These are phyloP conservation scores for Subanguina moxae DNA, from an alignment of 1,140 invertebrate genomes.

Conservation along the genomic window DNA sequence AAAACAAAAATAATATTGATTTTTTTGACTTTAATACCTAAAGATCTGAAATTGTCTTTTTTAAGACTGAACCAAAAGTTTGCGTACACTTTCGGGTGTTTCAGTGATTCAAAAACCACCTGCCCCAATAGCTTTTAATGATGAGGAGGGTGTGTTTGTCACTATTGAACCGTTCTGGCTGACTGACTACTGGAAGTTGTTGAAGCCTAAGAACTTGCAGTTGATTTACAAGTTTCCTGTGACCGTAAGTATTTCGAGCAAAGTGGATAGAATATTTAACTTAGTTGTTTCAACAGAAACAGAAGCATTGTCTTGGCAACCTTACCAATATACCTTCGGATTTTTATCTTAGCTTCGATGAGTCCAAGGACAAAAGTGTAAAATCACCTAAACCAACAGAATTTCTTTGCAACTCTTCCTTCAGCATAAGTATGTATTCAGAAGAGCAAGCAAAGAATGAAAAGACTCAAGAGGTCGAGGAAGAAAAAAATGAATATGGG, in stretches of 20 bases:
- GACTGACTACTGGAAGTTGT: conserved; percentile 23
- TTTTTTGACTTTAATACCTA: too few species aligned
- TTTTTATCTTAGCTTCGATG: too few species aligned
- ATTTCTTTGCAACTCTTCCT: neutral
- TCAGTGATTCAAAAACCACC: conserved; percentile 30
- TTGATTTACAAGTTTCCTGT: conserved; percentile 37
- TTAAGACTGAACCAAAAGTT: neutral
- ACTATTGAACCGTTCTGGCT: conserved; percentile 39
- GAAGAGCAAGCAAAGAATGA: neutral
- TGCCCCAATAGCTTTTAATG: conserved; percentile 23
- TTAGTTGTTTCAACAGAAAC: too few species aligned
- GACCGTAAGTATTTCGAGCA: neutral
- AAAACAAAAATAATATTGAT: neutral
- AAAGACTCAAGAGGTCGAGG: neutral
- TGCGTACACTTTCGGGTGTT: conserved; percentile 2
- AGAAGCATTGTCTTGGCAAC: too few species aligned
- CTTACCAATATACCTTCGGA: too few species aligned
- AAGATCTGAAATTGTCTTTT: too few species aligned
- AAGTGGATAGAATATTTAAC: neutral
- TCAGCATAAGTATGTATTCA: neutral
- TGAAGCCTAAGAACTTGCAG: conserved; percentile 29
- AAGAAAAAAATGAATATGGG: neutral
- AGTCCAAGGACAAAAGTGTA: neutral
- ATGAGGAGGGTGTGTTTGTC: conserved; percentile 27
- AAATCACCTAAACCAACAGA: neutral